Conservation (phyloP, 2,888 invertebrate genomes). For the Ceraclea dissimilis region DNA sequence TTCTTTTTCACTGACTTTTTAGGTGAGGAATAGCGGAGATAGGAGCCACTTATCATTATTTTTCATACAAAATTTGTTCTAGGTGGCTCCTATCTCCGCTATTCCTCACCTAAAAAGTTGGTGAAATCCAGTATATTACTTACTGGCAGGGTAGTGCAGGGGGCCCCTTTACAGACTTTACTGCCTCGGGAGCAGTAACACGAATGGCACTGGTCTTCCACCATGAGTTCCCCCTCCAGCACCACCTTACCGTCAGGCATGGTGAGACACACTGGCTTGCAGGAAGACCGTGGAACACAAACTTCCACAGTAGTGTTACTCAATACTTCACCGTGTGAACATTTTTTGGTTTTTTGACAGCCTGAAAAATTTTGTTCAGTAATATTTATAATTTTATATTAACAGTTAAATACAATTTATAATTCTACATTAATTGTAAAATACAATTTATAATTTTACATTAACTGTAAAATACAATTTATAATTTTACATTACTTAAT, state of each 20-base stretch:
- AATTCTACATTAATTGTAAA: neutral
- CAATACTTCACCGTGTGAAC: conserved; percentile 67
- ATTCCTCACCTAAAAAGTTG: no score
- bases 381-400: no score
- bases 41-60: no score
- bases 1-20: no score
- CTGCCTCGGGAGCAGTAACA: conserved; percentile 68
- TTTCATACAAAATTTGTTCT: no score
- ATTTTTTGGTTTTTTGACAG: conserved; percentile 62
- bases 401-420: neutral
- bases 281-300: conserved; percentile 68
- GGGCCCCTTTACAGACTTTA: conserved; percentile 62
- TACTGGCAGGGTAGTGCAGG: conserved; percentile 46
- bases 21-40: no score
- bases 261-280: conserved; percentile 63
- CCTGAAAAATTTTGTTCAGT: conserved; percentile 46
- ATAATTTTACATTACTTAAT: no score
- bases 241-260: conserved; percentile 55
- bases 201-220: conserved; percentile 70
- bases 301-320: conserved; percentile 58
- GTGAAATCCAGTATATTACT: no score
- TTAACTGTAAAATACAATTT: no score
- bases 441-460: no score
- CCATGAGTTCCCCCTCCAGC: conserved; percentile 70
- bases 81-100: no score